Evolutionary conservation across 2,888 invertebrate species (phyloP).

Genomic region (Belgica antarctica): DNA sequence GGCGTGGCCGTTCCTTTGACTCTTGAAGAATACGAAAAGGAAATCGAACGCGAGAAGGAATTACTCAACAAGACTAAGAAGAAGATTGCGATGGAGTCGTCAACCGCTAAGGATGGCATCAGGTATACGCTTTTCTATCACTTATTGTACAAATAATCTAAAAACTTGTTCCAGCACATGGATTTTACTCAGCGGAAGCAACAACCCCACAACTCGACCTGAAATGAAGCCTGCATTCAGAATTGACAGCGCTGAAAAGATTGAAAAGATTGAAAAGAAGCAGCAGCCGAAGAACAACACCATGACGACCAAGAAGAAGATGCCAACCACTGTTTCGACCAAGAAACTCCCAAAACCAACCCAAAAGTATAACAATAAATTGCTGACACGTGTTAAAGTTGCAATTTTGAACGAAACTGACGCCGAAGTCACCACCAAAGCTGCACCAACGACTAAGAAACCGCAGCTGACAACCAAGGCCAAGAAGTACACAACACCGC

Average conservation of each 20-base stretch:
- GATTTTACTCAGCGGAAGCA: conserved; percentile 65
- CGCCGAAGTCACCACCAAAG: conserved; percentile 56
- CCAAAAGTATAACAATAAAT: conserved; percentile 12
- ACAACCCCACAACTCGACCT: conserved; percentile 47
- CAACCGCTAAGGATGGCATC: conserved; percentile 64
- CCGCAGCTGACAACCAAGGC: conserved; percentile 56
- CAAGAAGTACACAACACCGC: conserved; percentile 61
- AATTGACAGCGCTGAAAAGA: conserved; percentile 44
- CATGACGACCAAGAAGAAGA: conserved; percentile 47
- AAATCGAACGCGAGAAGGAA: conserved; percentile 46
- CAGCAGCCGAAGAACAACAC: conserved; percentile 46
- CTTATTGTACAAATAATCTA: no score
- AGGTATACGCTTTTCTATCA: no score
- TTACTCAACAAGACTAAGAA: conserved; percentile 49
- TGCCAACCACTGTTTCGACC: conserved; percentile 31
- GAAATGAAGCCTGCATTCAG: conserved; percentile 47
- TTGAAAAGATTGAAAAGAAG: no score
- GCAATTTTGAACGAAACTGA: conserved; percentile 54
- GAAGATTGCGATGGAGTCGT: conserved; percentile 52
- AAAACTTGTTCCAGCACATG: no score
- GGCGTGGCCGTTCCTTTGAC: conserved; percentile 63
- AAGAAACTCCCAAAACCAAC: conserved; percentile 46
- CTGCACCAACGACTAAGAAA: conserved; percentile 56
- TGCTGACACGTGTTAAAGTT: conserved; percentile 26
- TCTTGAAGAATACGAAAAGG: conserved; percentile 62